Conservation (phyloP, 2,888 invertebrate genomes). For the Troides aeacus region DNA sequence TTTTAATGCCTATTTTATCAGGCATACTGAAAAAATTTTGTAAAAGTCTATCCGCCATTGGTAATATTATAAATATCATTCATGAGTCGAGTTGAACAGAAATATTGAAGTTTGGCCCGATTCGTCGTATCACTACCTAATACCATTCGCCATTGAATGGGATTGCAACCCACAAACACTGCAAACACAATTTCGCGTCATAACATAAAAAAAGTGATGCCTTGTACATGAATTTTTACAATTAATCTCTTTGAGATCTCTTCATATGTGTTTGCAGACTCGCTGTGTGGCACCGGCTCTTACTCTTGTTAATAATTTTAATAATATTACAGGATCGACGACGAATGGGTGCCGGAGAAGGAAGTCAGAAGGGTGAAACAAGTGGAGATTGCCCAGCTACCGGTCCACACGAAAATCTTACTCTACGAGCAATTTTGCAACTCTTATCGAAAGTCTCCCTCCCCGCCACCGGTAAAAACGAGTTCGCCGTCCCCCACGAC, state of each 20-base stretch:
- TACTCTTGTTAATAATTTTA: slow-evolving; percentile 31
- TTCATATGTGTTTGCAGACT: slow-evolving; percentile 64
- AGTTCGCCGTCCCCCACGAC: slow-evolving; percentile 32
- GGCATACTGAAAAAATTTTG: no score
- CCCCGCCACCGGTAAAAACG: slow-evolving; percentile 36
- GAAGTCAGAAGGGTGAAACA: slow-evolving; percentile 82
- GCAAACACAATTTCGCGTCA: slow-evolving; percentile 60
- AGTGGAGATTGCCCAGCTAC: slow-evolving; percentile 77
- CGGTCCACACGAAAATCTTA: slow-evolving; percentile 71
- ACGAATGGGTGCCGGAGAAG: slow-evolving; percentile 91
- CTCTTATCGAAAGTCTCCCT: slow-evolving; percentile 52
- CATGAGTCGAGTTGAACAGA: no score
- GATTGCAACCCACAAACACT: slow-evolving; percentile 67
- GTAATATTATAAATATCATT: no score
- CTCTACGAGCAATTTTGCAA: slow-evolving; percentile 76
- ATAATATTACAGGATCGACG: slow-evolving; percentile 83
- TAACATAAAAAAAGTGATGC: background rate
- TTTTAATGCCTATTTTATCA: no score
- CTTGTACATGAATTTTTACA: no score
- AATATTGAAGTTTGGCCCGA: background rate
- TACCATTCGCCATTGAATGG: background rate
- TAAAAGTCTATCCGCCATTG: no score
- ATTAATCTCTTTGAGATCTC: background rate
- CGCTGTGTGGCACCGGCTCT: slow-evolving; percentile 59
- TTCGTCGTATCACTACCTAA: slow-evolving; percentile 5